phyloP scores from a whole-genome alignment of 2,113 vertebrate species.

The Tor tambroides region DNA sequence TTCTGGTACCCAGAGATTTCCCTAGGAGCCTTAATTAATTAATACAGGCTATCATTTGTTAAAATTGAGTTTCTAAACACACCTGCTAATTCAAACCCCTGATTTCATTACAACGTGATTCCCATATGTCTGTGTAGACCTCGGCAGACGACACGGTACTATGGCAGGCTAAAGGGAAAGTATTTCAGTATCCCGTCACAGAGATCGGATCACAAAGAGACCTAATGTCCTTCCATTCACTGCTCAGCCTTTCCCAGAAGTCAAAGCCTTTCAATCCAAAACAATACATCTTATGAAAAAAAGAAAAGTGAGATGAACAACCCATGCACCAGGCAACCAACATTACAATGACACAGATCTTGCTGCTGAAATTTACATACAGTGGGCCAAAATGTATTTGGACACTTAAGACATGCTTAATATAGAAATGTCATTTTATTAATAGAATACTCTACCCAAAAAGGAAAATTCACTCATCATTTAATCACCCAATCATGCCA shows the following conservation, averaged over 20 bases:
- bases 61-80: not conserved
- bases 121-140: not conserved
- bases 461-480: not conserved
- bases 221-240: conserved; percentile 14
- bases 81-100: conserved; percentile 19
- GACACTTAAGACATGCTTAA: not conserved
- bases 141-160: not conserved
- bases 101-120: not conserved
- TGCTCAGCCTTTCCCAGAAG: conserved; percentile 19
- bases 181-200: conserved; percentile 37
- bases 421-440: not conserved
- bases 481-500: not conserved
- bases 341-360: not conserved
- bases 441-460: not conserved
- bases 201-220: conserved; percentile 25
- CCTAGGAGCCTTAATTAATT: not conserved
- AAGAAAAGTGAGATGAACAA: not conserved
- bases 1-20: not conserved
- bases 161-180: conserved; percentile 30
- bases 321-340: not conserved
- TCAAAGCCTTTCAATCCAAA: not conserved
- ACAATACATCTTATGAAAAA: not conserved
- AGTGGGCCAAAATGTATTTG: not conserved
- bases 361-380: not conserved
- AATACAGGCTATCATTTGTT: not conserved